phyloP scores from a whole-genome alignment of 2,888 invertebrate species.

The Oscheius sp. region DNA sequence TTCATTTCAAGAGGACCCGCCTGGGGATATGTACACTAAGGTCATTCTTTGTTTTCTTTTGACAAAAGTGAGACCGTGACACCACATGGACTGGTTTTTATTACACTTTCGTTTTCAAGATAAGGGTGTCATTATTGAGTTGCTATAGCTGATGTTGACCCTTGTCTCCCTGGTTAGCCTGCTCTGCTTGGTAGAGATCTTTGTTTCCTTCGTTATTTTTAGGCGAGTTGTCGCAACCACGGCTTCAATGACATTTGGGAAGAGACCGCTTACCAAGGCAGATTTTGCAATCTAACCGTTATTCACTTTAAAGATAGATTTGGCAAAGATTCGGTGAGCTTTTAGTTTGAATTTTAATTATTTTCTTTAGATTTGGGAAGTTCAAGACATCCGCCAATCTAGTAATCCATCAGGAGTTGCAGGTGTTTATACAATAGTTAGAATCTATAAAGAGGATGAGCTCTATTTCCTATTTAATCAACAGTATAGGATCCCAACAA shows the following conservation, averaged over 20 bases:
- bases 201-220: not conserved
- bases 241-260: slow-evolving; percentile 4
- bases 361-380: slow-evolving; percentile 15
- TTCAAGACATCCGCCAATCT: slow-evolving; percentile 8
- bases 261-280: slow-evolving; percentile 19
- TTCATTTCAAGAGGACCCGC: slow-evolving; percentile 3
- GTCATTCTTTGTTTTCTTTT: slow-evolving; percentile 28
- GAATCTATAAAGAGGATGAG: slow-evolving; percentile 5
- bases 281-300: slow-evolving; percentile 23
- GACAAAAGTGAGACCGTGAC: slow-evolving; percentile 23
- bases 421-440: slow-evolving; percentile 22
- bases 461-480: slow-evolving; percentile 16
- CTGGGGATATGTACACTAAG: not conserved
- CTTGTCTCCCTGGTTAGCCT: not conserved
- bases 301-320: slow-evolving; percentile 20
- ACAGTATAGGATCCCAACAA: slow-evolving; percentile 11
- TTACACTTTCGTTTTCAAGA: slow-evolving; percentile 23
- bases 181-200: not conserved
- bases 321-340: slow-evolving; percentile 9
- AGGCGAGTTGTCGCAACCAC: not conserved
- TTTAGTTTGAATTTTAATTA: not conserved
- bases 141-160: not conserved
- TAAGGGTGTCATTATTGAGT: slow-evolving; percentile 1
- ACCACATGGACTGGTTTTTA: slow-evolving; percentile 28
- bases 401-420: slow-evolving; percentile 15